Base-by-base conservation (phyloP, 1,140 invertebrate species). In the Drosophila lacertosa region DNA sequence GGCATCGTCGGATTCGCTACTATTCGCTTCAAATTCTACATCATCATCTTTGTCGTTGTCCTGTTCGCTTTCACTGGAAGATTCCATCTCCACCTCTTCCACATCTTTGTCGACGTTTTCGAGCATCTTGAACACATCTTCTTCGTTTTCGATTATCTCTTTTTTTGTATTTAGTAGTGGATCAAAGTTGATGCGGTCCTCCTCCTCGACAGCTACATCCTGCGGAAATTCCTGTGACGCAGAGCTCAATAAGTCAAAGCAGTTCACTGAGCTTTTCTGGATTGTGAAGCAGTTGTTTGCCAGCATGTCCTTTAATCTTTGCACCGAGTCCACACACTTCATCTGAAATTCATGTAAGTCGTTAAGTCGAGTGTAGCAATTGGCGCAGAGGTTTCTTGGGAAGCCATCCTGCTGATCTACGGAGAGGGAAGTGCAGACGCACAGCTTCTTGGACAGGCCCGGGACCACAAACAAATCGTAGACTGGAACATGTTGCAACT, bases 51-150 rank as follows among this genome's bases (percentile, higher is more conserved):
- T 64, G 51, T 18, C 7, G 7, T 40, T 18, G 4, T 33, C 48
- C 2, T 4, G 0, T 4, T 75, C 78, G 15, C 48, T 80, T 7
- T 81, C 80, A 5, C 60, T 60, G 0, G 73, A 69, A 0, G 70
- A 65, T 0, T 81, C 65, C 10, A 58, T 63, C 3, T 78, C 68
- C 1, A 75, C 79, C 24, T 77, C 76, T 5, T 75, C 78, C 5
- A 69, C 76, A 13, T 90, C 82, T 53, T 81, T 89, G 11, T 90
- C 89, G 0, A 89, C 84, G 50, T 70, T 54, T 16, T 90, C 89
- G 7, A 90, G 40, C 89, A 90, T 89, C 51, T 90, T 90, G 9
- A 90, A 89, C 2, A 90, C 89, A 42, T 90, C 89, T n/a, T 90
- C 89, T 39, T 86, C 89, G 47, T 77, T 90, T 45, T 90, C 89